Base-by-base conservation (phyloP, 2,888 invertebrate genomes). In the Synanthedon tipuliformis region DNA sequence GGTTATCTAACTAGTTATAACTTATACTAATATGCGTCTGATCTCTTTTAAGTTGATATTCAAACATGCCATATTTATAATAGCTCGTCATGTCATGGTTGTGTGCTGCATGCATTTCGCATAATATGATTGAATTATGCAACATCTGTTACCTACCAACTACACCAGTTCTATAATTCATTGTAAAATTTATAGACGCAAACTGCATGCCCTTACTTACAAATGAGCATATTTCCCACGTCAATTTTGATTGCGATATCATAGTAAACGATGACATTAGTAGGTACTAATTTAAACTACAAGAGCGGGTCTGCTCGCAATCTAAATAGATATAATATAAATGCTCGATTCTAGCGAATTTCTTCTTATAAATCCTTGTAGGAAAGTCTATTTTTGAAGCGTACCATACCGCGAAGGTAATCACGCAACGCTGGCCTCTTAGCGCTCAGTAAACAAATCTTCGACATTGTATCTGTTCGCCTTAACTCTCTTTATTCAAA, bases 191-290 rank as follows among this genome's bases (percentile, higher is more conserved):
- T 83, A 84, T 84, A 68, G 79, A 63, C 70, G 65, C 76, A 72
- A 71, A 66, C 66, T 71, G 71, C 66, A 68, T 73, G 63, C 69
- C 65, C 68, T 70, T 71, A 71, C 71, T 71, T 69, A 77, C 83
- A 87, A 87, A 87, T 79, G 78, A 84, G 81, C 76, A 77, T 81
- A 83, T 82, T 86, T 86, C 86, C 83, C 85, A 87, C 75, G 84
- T 85, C 81, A 79, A 73, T 77, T 81, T 83, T 83, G 83, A 85
- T 83, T 81, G 81, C 78, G 75, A 81, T 84, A 81, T 86, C 79
- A 81, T 81, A 77, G 76, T 80, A 73, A 79, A 75, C 76, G 80
- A 83, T 81, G 83, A 80, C 78, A 81, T 81, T 80, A 77, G 77
- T 77, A 75, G 70, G 73, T 73, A 77, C 80, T 81, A 79, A 84